A percentile compares a stretch with the other conserved stretches of the same genome.
These are phyloP conservation scores for Eudyptes chrysolophus DNA, from an alignment of 2,113 vertebrate genomes.

Conservation along the genomic window DNA sequence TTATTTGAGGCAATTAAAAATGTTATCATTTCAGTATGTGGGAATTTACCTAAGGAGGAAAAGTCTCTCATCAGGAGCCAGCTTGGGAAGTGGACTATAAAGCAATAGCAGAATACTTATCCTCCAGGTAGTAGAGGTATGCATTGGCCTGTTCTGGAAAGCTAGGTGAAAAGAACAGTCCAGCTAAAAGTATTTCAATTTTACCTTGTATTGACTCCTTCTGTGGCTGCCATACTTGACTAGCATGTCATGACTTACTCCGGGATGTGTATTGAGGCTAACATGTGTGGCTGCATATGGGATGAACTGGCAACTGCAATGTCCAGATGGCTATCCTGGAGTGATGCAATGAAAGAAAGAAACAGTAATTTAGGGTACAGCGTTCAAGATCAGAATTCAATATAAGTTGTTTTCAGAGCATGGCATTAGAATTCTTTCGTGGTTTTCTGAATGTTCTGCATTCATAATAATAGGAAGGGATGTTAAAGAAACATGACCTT, in stretches of 20 bases:
- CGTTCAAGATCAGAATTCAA: constrained; percentile 20
- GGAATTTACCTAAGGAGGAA: neutral
- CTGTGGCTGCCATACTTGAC: neutral
- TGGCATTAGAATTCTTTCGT: neutral
- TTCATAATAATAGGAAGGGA: neutral
- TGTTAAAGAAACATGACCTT: neutral
- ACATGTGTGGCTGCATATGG: neutral
- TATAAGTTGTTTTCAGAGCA: neutral
- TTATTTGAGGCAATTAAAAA: neutral
- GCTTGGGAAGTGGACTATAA: neutral
- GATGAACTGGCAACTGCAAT: neutral
- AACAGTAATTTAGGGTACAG: neutral
- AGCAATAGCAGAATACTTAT: neutral
- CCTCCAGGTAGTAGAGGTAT: rapidly evolving
- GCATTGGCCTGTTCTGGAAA: neutral
- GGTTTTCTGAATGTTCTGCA: neutral
- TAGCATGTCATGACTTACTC: neutral
- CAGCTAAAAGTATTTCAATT: neutral
- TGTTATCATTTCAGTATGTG: neutral
- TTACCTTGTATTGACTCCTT: neutral
- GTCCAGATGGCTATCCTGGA: constrained; percentile 32
- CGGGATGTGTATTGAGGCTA: neutral
- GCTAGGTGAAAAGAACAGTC: neutral
- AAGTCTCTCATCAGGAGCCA: neutral
- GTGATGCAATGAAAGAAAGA: neutral